Evolutionary conservation across 2,797 vertebrate genomes (phyloP), one percentile per base, ranked within the genome.

Genomic region (Tolypeutes matacus): DNA sequence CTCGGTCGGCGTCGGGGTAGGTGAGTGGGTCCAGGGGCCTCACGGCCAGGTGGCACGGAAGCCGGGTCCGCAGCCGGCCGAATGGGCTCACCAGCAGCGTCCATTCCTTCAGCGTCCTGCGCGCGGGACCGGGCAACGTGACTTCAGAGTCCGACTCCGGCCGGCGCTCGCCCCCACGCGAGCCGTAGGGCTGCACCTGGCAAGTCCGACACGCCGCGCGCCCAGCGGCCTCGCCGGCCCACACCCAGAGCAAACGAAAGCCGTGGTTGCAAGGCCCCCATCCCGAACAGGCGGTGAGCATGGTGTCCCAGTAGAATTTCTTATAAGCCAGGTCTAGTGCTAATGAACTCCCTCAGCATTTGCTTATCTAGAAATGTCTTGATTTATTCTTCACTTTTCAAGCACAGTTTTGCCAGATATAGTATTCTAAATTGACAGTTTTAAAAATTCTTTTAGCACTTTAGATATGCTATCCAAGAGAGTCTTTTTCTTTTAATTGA

Each of bases 11-110:
- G 39, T 98, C 97, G 0, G 99, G 99, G 94, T 98, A 98, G 1
- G 83, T 80, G 96, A 99, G 98, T 1, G 98, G 99, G 94, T 99
- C 99, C 91, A 99, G 97, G 7, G 99, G 97, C 5, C 96, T 95
- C 76, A 99, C 94, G 12, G 98, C 98, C 91, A 99, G 98, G 95
- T 98, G 98, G 97, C 99, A 99, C 9, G 98, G 98, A 39, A 99
- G 95, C 69, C 97, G 98, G 1, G 98, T 98, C 85, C 97, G 98
- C 36, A 99, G 98, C 20, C 98, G 97, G 67, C 98, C 98, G 92
- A 99, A 99, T 18, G 99, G 99, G 69, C 98, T 98, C 78, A 99
- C 99, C 0, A 72, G 78, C 89, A 99, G 96, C 31, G 95, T 95
- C 99, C 99, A 99, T 31, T 97, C 98, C 96, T 95, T 98, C 87